These are phyloP conservation scores for Bombus pyrosoma DNA, from an alignment of 1,140 invertebrate genomes.

Conservation along the genomic window DNA sequence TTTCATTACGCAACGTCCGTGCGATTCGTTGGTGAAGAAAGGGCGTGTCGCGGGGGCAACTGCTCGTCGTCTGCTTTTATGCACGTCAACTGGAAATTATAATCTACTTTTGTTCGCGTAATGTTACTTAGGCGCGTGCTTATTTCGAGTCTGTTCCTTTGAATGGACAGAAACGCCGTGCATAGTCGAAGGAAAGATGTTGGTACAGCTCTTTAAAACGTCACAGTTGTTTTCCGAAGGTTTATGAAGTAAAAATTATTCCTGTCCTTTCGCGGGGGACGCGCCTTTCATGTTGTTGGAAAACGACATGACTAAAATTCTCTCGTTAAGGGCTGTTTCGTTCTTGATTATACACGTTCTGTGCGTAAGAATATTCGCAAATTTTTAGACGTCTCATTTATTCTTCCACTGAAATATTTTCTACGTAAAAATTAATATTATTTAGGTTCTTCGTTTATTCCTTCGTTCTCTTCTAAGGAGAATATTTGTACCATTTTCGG, in stretches of 20 bases:
- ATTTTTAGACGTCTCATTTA: no score
- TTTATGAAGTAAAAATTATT: neutral
- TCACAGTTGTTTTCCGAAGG: neutral
- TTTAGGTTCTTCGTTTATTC: no score
- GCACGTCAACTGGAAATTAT: constrained; percentile 23
- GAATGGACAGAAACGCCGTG: neutral
- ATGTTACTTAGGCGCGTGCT: neutral
- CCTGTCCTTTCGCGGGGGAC: neutral
- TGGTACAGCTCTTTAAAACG: neutral
- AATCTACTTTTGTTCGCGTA: constrained; percentile 5
- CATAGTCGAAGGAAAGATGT: neutral
- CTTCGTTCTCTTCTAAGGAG: no score
- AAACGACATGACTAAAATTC: neutral
- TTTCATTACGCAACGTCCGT: constrained; percentile 11
- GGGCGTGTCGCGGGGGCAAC: neutral
- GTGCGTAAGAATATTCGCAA: no score
- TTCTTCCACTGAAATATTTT: no score
- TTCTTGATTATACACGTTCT: no score
- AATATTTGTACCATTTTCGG: no score
- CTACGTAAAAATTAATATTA: no score
- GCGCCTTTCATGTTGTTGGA: neutral
- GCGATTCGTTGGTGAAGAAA: neutral
- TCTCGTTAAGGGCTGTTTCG: neutral
- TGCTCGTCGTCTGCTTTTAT: neutral
- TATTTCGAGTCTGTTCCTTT: neutral